These are phyloP conservation scores for Sebastes umbrosus DNA, from an alignment of 2,797 vertebrate genomes.

Conservation along the genomic window DNA sequence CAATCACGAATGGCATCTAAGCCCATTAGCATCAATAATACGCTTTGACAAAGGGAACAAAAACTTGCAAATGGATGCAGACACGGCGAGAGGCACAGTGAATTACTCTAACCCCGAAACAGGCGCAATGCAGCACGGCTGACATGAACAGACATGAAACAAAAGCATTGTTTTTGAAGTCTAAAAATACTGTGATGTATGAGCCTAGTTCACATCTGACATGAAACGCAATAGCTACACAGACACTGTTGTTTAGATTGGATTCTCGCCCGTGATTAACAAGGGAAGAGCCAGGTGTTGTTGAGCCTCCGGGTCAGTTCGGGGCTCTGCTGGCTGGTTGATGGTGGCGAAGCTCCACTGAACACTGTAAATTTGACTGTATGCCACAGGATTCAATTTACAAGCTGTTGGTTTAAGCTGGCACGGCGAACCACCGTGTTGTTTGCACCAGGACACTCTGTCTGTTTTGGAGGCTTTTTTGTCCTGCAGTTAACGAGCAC, in stretches of 20 bases:
- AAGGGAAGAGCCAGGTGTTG: constrained; percentile 68
- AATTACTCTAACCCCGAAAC: constrained; percentile 54
- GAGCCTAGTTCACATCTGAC: constrained; percentile 13
- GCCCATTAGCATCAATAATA: constrained; percentile 61
- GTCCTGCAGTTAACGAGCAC: constrained; percentile 74
- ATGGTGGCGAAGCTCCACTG: constrained; percentile 69
- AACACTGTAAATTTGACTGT: constrained; percentile 72
- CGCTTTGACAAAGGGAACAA: constrained; percentile 57
- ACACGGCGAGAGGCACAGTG: constrained; percentile 39
- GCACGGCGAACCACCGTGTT: constrained; percentile 58
- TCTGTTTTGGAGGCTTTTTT: constrained; percentile 66
- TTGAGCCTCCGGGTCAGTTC: constrained; percentile 66
- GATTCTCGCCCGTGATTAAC: constrained; percentile 62
- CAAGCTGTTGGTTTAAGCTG: constrained; percentile 78
- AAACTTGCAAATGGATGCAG: constrained; percentile 57
- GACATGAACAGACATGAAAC: constrained; percentile 15
- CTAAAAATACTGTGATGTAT: constrained; percentile 15
- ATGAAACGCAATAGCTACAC: constrained; percentile 29
- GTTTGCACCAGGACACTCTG: constrained; percentile 68
- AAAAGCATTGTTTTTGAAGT: constrained; percentile 16
- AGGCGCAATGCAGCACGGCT: constrained; percentile 29
- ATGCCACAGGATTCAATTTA: constrained; percentile 79
- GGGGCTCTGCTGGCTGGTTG: constrained; percentile 62
- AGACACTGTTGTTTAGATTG: constrained; percentile 56
- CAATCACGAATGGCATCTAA: constrained; percentile 64